Conservation (phyloP, 2,797 vertebrate species). For the Spheniscus humboldti region DNA sequence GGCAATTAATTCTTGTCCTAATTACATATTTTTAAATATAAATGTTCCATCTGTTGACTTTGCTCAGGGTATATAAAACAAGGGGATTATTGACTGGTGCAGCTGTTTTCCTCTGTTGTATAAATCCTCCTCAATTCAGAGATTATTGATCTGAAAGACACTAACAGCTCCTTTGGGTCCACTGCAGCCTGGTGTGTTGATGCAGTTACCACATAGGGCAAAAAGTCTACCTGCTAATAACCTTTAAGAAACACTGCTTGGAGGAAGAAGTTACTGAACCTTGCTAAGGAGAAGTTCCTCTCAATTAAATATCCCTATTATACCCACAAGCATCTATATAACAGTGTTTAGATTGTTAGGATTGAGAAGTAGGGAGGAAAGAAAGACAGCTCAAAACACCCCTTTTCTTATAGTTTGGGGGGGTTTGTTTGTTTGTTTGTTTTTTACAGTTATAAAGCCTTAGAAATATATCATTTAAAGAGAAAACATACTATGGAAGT, state of each 20-base stretch:
- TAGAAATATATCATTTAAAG: neutral
- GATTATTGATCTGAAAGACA: neutral
- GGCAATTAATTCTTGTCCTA: neutral
- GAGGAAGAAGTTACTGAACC: neutral
- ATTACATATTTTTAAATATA: neutral
- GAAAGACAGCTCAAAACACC: neutral
- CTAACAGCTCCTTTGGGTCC: neutral
- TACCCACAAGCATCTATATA: neutral
- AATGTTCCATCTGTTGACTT: neutral
- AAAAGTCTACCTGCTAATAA: neutral
- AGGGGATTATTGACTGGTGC: neutral
- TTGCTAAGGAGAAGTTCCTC: neutral
- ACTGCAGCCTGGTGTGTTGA: neutral
- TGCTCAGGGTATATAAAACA: neutral
- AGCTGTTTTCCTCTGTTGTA: neutral
- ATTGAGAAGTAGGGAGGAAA: neutral
- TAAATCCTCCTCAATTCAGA: neutral
- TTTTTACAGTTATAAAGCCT: neutral
- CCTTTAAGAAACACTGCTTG: neutral
- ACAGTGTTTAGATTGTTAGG: neutral
- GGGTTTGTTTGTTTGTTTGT: neutral
- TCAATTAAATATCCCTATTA: neutral
- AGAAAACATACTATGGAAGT: neutral
- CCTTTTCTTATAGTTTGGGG: neutral
- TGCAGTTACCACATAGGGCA: neutral